Conservation (phyloP, 35 echinoderm and acorn worm genomes). For the Anneissia japonica region DNA sequence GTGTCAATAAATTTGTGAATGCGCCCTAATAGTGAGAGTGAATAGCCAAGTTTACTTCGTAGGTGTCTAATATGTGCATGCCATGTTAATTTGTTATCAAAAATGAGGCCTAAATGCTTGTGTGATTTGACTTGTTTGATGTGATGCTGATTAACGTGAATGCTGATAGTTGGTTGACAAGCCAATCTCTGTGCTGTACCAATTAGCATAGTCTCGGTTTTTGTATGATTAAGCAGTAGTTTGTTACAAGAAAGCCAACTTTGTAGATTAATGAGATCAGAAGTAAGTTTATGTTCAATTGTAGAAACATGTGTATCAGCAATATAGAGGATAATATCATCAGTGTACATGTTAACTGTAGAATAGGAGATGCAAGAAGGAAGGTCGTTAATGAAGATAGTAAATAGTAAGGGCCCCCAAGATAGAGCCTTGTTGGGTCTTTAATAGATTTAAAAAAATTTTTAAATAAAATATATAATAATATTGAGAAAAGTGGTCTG, state of each 20-base stretch:
- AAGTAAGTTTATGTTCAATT: neutral
- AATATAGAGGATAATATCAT: neutral
- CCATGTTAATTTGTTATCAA: no score
- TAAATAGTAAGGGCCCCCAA: no score
- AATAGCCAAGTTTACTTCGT: no score
- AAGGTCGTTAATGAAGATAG: no score
- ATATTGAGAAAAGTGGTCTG: no score
- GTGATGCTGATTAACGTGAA: neutral
- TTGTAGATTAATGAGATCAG: neutral
- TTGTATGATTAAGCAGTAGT: neutral
- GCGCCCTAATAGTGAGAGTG: no score
- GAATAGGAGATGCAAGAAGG: no score
- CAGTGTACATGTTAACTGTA: neutral
- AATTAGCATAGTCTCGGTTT: neutral
- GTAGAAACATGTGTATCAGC: neutral
- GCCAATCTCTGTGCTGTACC: neutral
- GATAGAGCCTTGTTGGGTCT: no score
- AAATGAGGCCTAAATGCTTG: neutral
- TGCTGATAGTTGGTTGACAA: neutral
- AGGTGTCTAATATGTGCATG: no score
- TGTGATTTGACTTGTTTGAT: neutral
- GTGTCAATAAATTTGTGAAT: no score
- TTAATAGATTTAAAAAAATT: no score
- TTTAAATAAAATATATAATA: no score
- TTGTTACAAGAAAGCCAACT: neutral